These are phyloP conservation scores for Eueides isabella DNA, from an alignment of 1,140 invertebrate species.

Conservation along the genomic window DNA sequence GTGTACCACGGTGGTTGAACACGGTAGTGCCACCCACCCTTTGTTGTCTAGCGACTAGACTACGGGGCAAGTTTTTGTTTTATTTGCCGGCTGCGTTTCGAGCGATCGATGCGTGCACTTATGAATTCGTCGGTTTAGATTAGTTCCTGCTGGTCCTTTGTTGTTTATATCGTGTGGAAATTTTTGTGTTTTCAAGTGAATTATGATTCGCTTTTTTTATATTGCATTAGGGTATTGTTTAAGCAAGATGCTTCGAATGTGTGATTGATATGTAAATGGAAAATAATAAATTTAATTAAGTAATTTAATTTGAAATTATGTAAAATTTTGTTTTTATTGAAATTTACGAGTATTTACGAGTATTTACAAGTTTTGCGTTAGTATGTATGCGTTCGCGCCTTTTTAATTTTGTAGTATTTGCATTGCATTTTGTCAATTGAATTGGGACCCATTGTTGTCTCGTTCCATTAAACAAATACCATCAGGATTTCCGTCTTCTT, in stretches of 20 bases:
- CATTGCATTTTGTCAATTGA: too few relatives aligned
- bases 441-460: too few relatives aligned
- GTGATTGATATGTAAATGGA: neutral
- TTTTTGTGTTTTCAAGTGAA: neutral
- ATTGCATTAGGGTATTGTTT: neutral
- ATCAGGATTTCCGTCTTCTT: too few relatives aligned
- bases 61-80: constrained; percentile 73
- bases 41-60: constrained; percentile 78
- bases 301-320: neutral
- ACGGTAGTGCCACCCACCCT: constrained; percentile 61
- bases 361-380: too few relatives aligned
- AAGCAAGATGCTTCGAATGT: neutral
- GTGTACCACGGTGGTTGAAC: constrained; percentile 21
- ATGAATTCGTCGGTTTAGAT: constrained; percentile 55
- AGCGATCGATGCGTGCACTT: constrained; percentile 65
- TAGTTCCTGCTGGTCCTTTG: constrained; percentile 30
- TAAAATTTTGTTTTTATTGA: too few relatives aligned
- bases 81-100: constrained; percentile 65
- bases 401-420: too few relatives aligned
- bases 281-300: neutral
- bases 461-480: too few relatives aligned
- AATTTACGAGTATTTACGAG: too few relatives aligned
- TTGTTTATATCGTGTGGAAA: neutral
- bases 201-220: neutral
- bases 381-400: too few relatives aligned